phyloP scores from a whole-genome alignment of 1,140 invertebrate genomes.

The Ladona fulva region DNA sequence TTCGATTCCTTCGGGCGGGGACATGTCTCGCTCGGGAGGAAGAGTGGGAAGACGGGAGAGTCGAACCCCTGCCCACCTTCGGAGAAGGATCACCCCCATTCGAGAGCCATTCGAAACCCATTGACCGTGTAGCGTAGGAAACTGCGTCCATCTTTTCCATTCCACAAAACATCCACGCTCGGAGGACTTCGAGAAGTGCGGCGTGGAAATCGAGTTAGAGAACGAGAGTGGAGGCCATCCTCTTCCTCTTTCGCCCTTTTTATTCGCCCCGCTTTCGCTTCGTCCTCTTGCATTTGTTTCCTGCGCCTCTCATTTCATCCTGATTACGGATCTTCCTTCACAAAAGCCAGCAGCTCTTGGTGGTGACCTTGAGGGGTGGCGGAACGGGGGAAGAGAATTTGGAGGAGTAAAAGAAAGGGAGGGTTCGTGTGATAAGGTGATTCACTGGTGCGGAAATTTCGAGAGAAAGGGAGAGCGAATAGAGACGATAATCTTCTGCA shows the following conservation, averaged over 20 bases:
- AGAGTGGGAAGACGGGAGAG: not conserved
- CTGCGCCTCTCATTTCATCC: not conserved
- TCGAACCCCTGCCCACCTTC: not conserved
- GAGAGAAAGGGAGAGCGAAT: not conserved
- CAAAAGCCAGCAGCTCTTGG: not conserved
- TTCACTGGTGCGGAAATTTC: not conserved
- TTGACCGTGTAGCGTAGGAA: constrained; percentile 3
- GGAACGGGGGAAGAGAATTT: not conserved
- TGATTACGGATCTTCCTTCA: not conserved
- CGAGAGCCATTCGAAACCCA: not conserved
- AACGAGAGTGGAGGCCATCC: not conserved
- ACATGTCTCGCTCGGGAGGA: not conserved
- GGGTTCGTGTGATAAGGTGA: not conserved
- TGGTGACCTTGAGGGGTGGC: not conserved
- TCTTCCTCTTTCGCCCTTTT: not conserved
- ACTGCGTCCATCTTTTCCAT: not conserved
- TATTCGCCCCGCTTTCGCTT: not conserved
- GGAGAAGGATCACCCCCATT: not conserved
- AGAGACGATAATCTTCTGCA: too few species aligned
- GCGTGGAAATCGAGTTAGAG: constrained; percentile 3
- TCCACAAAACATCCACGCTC: not conserved
- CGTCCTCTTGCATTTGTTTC: not conserved
- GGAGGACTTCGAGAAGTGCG: not conserved
- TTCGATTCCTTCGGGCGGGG: not conserved
- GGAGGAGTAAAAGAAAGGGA: not conserved